Conservation (phyloP, 2,888 invertebrate genomes). For the Tridacna gigas region DNA sequence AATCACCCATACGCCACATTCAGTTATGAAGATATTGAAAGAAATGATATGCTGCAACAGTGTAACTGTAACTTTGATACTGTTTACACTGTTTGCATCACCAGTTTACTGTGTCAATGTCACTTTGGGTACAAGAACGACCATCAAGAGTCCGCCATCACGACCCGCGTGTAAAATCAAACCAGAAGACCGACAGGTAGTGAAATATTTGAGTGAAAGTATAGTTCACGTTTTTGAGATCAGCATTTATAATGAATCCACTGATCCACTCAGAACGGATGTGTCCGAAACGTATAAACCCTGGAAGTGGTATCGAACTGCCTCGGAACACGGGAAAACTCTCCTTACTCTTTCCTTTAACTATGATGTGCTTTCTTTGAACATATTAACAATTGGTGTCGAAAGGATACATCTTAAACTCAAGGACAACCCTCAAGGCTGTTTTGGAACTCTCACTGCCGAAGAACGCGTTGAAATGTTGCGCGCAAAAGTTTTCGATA, state of each 20-base stretch:
- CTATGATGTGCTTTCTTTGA: conserved; percentile 81
- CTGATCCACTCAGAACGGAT: conserved; percentile 58
- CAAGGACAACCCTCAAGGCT: conserved; percentile 77
- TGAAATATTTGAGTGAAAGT: conserved; percentile 50
- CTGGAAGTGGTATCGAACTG: conserved; percentile 80
- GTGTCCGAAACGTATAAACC: conserved; percentile 73
- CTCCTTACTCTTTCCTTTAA: conserved; percentile 82
- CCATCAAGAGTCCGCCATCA: not conserved
- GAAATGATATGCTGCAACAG: not conserved
- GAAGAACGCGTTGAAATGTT: conserved; percentile 64
- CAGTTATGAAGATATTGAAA: not conserved
- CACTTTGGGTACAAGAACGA: not conserved
- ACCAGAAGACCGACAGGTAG: conserved; percentile 44
- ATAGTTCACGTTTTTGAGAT: conserved; percentile 65
- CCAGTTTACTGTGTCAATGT: not conserved
- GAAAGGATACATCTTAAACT: conserved; percentile 73
- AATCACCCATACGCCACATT: not conserved
- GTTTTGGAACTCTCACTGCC: conserved; percentile 73
- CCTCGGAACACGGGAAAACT: conserved; percentile 80
- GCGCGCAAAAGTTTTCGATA: conserved; percentile 69
- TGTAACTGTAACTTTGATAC: not conserved
- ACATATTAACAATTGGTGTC: conserved; percentile 81
- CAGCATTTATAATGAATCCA: conserved; percentile 64
- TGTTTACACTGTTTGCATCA: not conserved
- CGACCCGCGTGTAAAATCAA: conserved; percentile 38